Base-by-base conservation (phyloP, 2,888 invertebrate species). In the Scaptomyza cyrtandrae region DNA sequence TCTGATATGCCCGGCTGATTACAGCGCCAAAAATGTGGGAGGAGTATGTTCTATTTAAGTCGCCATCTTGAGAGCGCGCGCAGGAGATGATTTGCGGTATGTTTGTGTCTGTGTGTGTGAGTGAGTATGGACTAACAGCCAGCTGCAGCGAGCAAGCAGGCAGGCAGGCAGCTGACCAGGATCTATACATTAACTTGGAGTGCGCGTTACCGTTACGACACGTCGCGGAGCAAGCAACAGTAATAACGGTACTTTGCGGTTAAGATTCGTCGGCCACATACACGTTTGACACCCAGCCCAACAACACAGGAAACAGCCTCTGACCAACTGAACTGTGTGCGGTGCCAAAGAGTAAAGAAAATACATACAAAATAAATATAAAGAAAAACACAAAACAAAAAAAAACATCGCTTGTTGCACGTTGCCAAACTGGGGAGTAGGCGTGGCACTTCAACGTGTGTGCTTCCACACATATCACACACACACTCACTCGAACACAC, bases 131-230 rank as follows among this genome's bases (percentile, higher is more conserved):
- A 78, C 82, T 68, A 61, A 71, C 65, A 59, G 62, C 27, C 16
- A 14, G 43, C 39, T 65, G 64, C 24, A 24, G 24, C 24, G 5
- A 24, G 24, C 24, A 24, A 3, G 24, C 24, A 24, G 24, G 24
- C 24, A 24, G 24, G 24, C 66, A 72, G 58, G 55, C 57, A 52
- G 60, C 59, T 46, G 62, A 44, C 72, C 72, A 64, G 72, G 67
- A 75, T 81, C 9, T 39, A 67, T 60, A 75, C 83, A 83, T 85
- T 83, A 83, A 83, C 86, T 83, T 83, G 64, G 86, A 83, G 83
- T 81, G 86, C 86, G 88, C 83, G 86, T 76, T 83, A 87, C 83
- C 88, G 83, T 83, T 78, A 78, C 86, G 87, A 83, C 88, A 87
- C 88, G 86, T 83, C 83, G 88, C 83, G 83, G 83, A 83, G 57